A percentile compares a stretch with the other conserved stretches of the same genome.
Conservation (phyloP, 2,113 vertebrate genomes). For the Sceloporus tristichus region DNA sequence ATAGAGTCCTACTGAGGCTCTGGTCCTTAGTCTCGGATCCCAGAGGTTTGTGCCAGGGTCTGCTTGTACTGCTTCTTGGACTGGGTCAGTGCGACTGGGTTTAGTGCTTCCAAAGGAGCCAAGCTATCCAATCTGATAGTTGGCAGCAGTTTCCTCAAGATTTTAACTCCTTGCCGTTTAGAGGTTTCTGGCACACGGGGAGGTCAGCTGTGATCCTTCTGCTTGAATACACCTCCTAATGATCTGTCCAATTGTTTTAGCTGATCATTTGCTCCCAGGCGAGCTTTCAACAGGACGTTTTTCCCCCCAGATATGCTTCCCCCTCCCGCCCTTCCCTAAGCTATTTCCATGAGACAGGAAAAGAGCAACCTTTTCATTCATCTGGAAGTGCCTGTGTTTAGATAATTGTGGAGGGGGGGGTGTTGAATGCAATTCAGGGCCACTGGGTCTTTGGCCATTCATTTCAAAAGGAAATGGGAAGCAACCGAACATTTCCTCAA, state of each 20-base stretch:
- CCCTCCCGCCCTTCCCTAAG: rapidly evolving
- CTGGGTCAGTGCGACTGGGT: background rate
- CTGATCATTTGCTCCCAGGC: conserved; percentile 33
- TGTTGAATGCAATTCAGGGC: background rate
- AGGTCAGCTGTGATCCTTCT: conserved; percentile 72
- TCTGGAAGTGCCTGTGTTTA: background rate
- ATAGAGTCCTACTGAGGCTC: no score
- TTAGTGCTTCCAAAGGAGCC: rapidly evolving
- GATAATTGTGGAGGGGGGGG: background rate
- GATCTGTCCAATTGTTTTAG: conserved; percentile 44
- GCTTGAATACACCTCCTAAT: conserved; percentile 65
- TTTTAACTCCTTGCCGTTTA: conserved; percentile 19
- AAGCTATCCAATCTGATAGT: background rate
- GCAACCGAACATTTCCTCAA: background rate
- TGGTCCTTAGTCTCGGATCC: background rate
- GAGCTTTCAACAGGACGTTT: conserved; percentile 46
- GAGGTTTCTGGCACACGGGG: conserved; percentile 17
- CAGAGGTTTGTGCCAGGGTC: background rate
- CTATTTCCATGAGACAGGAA: background rate
- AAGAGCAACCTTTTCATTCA: background rate
- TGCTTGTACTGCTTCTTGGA: background rate
- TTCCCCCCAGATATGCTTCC: background rate
- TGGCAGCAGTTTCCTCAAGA: background rate
- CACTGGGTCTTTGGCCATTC: no score
- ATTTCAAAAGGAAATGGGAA: background rate